Conservation (phyloP, 1,140 invertebrate species). For the Monomorium pharaonis region DNA sequence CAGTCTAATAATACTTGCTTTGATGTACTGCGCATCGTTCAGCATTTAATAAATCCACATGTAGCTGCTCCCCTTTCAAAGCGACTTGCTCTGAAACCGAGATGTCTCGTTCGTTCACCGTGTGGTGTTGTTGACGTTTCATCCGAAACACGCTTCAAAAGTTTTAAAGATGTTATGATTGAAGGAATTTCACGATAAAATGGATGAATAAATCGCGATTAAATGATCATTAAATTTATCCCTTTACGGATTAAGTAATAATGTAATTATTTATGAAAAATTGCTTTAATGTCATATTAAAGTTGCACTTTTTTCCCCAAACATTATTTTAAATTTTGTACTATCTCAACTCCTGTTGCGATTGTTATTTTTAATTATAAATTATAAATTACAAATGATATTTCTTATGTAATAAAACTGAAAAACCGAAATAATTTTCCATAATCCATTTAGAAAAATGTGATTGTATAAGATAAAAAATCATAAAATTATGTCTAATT, state of each 20-base stretch:
- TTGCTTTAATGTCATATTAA: neutral
- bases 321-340: neutral
- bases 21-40: constrained; percentile 78
- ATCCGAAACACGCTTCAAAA: neutral
- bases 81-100: constrained; percentile 34
- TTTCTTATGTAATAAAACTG: neutral
- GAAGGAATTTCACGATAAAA: constrained; percentile 12
- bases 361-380: neutral
- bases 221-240: neutral
- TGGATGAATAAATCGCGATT: neutral
- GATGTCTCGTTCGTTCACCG: neutral
- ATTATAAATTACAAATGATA: neutral
- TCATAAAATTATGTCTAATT: no score
- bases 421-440: neutral
- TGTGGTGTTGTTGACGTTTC: constrained; percentile 2
- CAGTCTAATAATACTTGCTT: constrained; percentile 81
- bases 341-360: no score
- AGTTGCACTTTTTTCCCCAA: neutral
- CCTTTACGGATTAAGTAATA: neutral
- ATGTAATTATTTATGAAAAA: neutral
- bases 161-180: neutral
- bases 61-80: constrained; percentile 75
- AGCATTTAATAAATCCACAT: constrained; percentile 78
- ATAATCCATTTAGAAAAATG: neutral
- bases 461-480: no score